Percentiles rank a stretch among this genome's conserved stretches.
phyloP scores from a whole-genome alignment of 2,888 invertebrate genomes.

The Acanthosepion esculentum region DNA sequence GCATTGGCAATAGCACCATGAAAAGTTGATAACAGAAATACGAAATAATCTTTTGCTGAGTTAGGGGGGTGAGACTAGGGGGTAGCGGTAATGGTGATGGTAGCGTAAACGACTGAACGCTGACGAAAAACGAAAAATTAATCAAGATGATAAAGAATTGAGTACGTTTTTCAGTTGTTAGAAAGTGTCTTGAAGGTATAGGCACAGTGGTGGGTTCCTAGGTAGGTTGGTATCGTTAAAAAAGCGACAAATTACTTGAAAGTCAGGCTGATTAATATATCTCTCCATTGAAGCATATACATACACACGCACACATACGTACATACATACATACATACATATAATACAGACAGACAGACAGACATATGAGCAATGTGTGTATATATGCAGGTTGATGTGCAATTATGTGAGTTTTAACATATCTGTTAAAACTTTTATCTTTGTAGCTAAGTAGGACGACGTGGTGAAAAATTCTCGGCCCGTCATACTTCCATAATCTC shows the following conservation, averaged over 20 bases:
- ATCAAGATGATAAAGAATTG: neutral
- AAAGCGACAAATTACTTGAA: neutral
- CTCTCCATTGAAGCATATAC: neutral
- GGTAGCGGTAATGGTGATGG: neutral
- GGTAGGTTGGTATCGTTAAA: neutral
- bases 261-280: neutral
- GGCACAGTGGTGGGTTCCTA: neutral
- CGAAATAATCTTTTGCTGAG: neutral
- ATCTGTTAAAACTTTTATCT: too few species aligned
- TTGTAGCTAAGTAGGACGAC: too few species aligned
- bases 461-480: too few species aligned
- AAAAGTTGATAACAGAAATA: neutral
- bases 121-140: neutral
- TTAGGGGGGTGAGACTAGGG: neutral
- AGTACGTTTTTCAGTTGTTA: neutral
- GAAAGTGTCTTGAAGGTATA: neutral
- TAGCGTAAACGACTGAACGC: neutral
- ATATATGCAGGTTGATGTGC: neutral
- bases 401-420: neutral
- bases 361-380: neutral
- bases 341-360: too few species aligned
- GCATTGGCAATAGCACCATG: neutral
- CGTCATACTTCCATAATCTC: too few species aligned
- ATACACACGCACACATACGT: neutral
- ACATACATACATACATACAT: too few species aligned